phyloP scores from a whole-genome alignment of 2,113 vertebrate species.

The Spizaetus ornatus region DNA sequence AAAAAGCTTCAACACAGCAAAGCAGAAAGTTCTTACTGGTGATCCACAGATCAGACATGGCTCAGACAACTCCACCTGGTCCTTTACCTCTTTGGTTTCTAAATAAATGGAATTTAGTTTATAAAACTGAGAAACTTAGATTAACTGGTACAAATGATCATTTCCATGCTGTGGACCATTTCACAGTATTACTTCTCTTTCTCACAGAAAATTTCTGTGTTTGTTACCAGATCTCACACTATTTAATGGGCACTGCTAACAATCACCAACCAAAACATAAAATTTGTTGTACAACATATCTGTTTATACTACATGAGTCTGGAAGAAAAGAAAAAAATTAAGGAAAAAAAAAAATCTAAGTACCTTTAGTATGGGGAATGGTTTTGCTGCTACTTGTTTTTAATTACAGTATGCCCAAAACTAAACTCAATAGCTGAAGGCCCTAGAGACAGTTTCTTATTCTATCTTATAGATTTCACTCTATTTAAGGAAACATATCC shows the following conservation, averaged over 20 bases:
- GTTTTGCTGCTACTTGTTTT: not conserved
- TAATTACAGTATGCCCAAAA: not conserved
- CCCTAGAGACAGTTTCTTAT: not conserved
- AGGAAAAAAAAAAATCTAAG: not conserved
- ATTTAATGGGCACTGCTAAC: not conserved
- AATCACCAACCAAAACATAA: not conserved
- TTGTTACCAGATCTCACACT: not conserved
- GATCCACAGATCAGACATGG: not conserved
- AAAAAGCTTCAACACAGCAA: not conserved
- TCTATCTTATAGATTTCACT: not conserved
- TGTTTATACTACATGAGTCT: not conserved
- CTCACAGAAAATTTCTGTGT: not conserved
- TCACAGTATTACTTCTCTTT: not conserved
- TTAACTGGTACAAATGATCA: not conserved
- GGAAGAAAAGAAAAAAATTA: not conserved
- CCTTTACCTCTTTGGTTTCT: not conserved
- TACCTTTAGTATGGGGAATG: not conserved
- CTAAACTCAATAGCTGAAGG: not conserved
- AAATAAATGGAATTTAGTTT: not conserved
- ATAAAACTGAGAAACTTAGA: not conserved
- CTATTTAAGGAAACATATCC: not conserved
- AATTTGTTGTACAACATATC: not conserved
- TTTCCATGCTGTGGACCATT: not conserved
- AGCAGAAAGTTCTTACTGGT: not conserved
- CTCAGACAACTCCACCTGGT: not conserved